Evolutionary conservation across 1,140 invertebrate genomes (phyloP), one percentile per base, ranked within the genome.

Genomic region (Drosophila virilis): DNA sequence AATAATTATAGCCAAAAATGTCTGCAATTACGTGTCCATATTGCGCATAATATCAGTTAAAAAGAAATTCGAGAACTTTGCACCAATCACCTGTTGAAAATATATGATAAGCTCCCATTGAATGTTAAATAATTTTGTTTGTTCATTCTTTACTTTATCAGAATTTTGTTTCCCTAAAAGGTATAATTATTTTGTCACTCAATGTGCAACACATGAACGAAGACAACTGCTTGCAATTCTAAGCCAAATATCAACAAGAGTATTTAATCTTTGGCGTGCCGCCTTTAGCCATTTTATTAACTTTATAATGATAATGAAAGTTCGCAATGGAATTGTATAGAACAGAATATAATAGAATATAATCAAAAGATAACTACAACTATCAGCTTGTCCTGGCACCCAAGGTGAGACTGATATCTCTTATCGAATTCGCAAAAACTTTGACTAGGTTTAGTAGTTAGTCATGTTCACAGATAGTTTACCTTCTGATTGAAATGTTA

Each of bases 21-120:
- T 50, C n/a, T n/a, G 22, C n/a, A 72, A 55, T 65, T 51, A 43
- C 51, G 38, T 46, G 10, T 48, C 62, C 15, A 43, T 38, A 42
- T 58, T 71, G 37, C 35, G 55, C 59, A 82, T 68, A 61, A 62
- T 43, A 28, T 38, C 13, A 22, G 13, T 37, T 51, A 40, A 42
- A 28, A 55, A 45, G 7, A 33, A 58, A 32, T 22, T 17, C n/a
- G 3, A 7, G 57, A 59, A 82, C 80, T 83, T 82, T 82, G 75
- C 42, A 65, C 79, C 43, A 52, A 61, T 70, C 70, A 82, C 54
- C 32, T 9, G 79, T 67, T 77, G 8, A 38, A 17, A 51, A 42
- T 38, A 10, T 40, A 9, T n/a, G 52, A 72, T 71, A 66, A 66
- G 12, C 15, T 32, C 9, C 8, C 48, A 28, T 40, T 42, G 51